Percentiles rank a stretch among this genome's conserved stretches.
Evolutionary conservation across 2,888 invertebrate genomes (phyloP).

Genomic region (Dicycla oo): DNA sequence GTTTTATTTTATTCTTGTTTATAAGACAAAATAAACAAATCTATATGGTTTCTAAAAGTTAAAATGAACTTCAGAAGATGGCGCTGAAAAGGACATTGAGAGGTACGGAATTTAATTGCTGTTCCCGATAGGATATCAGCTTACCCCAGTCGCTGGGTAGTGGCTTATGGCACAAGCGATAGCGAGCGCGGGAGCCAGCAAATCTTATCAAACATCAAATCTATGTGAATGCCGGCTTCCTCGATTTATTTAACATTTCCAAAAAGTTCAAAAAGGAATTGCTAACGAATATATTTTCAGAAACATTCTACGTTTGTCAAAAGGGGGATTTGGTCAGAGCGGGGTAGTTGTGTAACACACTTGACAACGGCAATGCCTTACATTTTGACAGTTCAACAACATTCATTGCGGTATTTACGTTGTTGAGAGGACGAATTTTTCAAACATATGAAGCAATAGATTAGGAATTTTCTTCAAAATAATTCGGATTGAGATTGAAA

Average conservation of each 20-base stretch:
- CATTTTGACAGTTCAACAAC: not conserved
- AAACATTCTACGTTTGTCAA: not conserved
- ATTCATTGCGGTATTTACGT: not conserved
- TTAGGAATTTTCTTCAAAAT: not conserved
- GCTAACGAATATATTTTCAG: not conserved
- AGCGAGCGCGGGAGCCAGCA: not conserved
- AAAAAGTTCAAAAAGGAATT: not conserved
- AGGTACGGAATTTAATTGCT: constrained; percentile 77
- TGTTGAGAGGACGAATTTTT: not conserved
- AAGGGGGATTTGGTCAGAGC: not conserved
- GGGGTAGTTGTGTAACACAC: too few relatives aligned
- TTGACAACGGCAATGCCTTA: not conserved
- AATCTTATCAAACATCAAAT: not conserved
- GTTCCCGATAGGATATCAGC: constrained; percentile 75
- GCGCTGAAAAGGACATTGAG: constrained; percentile 56
- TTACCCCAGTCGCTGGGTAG: constrained; percentile 59
- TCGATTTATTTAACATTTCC: not conserved
- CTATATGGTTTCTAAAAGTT: constrained; percentile 36
- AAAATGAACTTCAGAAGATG: constrained; percentile 44
- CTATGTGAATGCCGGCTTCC: too few relatives aligned
- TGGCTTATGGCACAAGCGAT: constrained; percentile 35
- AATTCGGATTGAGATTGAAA: not conserved
- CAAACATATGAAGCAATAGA: too few relatives aligned
- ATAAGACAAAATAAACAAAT: constrained; percentile 23
- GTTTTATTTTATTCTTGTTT: constrained; percentile 1